Evolutionary conservation across 2,888 invertebrate genomes (phyloP).

Genomic region (Byasa hedistus): DNA sequence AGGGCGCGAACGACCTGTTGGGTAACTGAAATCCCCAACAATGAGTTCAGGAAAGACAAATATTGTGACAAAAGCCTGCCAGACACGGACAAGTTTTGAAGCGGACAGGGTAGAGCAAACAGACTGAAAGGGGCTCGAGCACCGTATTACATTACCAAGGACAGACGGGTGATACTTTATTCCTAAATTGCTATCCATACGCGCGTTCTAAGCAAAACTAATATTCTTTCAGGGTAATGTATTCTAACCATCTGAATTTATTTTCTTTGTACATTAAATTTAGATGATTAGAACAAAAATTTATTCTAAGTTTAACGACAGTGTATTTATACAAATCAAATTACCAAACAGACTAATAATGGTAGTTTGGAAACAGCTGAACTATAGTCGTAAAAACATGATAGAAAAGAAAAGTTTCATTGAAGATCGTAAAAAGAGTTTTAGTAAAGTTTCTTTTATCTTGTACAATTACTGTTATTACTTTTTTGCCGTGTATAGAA

Average conservation of each 20-base stretch:
- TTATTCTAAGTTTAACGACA: too few species aligned
- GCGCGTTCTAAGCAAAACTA: slow-evolving; percentile 1
- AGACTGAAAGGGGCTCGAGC: slow-evolving; percentile 31
- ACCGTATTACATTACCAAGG: slow-evolving; percentile 30
- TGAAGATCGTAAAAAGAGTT: too few species aligned
- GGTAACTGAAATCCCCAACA: slow-evolving; percentile 35
- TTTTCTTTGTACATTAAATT: too few species aligned
- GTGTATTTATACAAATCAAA: too few species aligned
- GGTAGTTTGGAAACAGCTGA: too few species aligned
- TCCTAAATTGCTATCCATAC: slow-evolving; percentile 20
- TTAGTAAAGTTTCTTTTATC: too few species aligned
- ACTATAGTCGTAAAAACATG: too few species aligned
- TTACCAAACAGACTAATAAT: too few species aligned
- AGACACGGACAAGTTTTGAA: slow-evolving; percentile 51
- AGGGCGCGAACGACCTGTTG: slow-evolving; percentile 44
- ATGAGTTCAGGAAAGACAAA: slow-evolving; percentile 58
- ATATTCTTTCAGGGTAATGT: not conserved
- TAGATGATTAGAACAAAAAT: too few species aligned
- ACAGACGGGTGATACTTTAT: slow-evolving; percentile 26
- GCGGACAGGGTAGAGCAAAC: slow-evolving; percentile 50
- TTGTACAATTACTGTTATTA: too few species aligned
- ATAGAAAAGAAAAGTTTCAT: too few species aligned
- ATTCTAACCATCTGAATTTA: not conserved
- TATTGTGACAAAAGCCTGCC: slow-evolving; percentile 67
- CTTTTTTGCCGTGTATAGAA: too few species aligned